Conservation (phyloP, 2,888 invertebrate species). For the Malacosoma neustria region DNA sequence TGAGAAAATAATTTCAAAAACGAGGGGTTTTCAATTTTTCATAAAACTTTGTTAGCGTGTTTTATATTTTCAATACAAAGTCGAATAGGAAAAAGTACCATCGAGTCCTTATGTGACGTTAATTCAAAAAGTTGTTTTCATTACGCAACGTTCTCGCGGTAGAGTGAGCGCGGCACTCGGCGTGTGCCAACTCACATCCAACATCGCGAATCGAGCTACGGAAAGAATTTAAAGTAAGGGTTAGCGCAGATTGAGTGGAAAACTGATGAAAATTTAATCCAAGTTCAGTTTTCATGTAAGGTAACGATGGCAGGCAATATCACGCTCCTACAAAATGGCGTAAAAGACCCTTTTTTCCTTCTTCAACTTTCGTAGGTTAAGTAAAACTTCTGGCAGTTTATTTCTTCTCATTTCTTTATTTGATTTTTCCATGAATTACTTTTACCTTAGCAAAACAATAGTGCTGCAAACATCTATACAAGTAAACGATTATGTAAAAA, state of each 20-base stretch:
- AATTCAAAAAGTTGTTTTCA: conserved; percentile 71
- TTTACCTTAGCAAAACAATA: too few species aligned
- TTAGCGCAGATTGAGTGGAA: background rate
- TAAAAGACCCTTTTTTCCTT: too few species aligned
- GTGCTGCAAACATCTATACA: too few species aligned
- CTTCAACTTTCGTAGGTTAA: too few species aligned
- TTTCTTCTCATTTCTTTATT: too few species aligned
- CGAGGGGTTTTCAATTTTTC: conserved; percentile 20
- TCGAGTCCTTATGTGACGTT: conserved; percentile 54
- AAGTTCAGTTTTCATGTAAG: too few species aligned
- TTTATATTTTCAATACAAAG: conserved; percentile 55
- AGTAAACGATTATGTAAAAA: too few species aligned
- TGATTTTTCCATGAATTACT: too few species aligned
- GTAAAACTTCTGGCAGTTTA: too few species aligned
- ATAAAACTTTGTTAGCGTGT: conserved; percentile 36
- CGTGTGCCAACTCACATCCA: conserved; percentile 48
- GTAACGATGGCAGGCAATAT: too few species aligned
- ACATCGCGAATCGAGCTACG: conserved; percentile 34
- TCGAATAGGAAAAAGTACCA: conserved; percentile 40
- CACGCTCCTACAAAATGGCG: too few species aligned
- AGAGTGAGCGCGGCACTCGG: conserved; percentile 26
- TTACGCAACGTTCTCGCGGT: conserved; percentile 51
- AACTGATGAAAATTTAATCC: too few species aligned
- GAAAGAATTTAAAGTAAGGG: conserved; percentile 55
- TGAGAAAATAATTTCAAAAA: conserved; percentile 21